Evolutionary conservation across 2,797 vertebrate genomes (phyloP), one percentile per base, ranked within the genome.

Genomic region (Enteromius paludinosus): DNA sequence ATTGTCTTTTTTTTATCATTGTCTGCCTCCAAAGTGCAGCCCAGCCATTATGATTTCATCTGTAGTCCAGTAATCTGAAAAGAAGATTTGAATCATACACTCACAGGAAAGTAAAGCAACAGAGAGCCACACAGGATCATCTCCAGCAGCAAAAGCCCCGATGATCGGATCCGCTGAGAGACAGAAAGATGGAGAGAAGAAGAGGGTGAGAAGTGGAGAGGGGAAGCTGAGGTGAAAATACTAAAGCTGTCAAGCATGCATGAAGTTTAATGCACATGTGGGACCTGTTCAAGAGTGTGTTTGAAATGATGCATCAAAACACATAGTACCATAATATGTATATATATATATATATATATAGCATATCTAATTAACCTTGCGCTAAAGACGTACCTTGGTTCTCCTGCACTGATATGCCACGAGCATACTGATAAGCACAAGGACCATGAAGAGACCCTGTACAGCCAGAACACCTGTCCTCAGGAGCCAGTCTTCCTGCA

Each of bases 61-160:
- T 41, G 43, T 78, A 35, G 86, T 25, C 89, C 87, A 23, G 85
- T 91, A 90, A 91, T 90, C 91, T 91, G 90, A 87, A 89, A 93
- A 90, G 85, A 87, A 87, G 85, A 9, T 82, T 91, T 85, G 89
- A 91, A 91, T 92, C 89, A 86, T 84, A 69, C 69, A 90, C 97
- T 98, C 92, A 99, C 98, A 0, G 98, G 97, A 87, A 99, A 99
- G 92, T 98, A 99, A 84, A 99, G 97, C 15, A 99, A 96, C 87
- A 99, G 93, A 30, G 97, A 97, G 20, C 98, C 98, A 41, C 97
- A 97, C 82, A 99, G 92, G 89, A 99, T 97, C 0, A 91, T 95
- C 93, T 99, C 98, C 92, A 99, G 92, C 82, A 99, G 94, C 85
- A 98, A 70, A 18, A 98, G 92, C 25, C 97, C 96, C 0, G 97